phyloP scores from a whole-genome alignment of 2,888 invertebrate species.

The Drosophila aldrichi region DNA sequence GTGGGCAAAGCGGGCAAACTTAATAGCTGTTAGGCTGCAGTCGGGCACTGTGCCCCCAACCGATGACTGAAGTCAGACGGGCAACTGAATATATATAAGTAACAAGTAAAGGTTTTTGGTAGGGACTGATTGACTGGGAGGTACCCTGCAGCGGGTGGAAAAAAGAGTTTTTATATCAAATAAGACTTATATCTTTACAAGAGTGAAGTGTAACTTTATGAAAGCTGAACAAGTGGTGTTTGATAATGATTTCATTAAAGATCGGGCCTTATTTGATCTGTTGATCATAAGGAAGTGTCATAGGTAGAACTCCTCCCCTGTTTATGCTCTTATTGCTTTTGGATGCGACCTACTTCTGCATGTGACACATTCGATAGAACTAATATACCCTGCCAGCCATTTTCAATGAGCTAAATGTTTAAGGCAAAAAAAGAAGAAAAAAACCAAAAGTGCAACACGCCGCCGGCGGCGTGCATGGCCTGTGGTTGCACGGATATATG shows the following conservation, averaged over 20 bases:
- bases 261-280: too few relatives aligned
- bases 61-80: slow-evolving; percentile 9
- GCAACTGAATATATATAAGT: background rate
- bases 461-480: slow-evolving; percentile 64
- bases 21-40: slow-evolving; percentile 67
- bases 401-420: background rate
- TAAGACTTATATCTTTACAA: too few relatives aligned
- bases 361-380: too few relatives aligned
- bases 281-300: too few relatives aligned
- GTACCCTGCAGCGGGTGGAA: background rate
- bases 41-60: slow-evolving; percentile 26
- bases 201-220: too few relatives aligned
- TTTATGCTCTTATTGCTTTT: background rate
- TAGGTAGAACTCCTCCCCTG: background rate
- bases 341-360: background rate
- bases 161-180: too few relatives aligned
- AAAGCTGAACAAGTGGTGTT: too few relatives aligned
- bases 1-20: slow-evolving; percentile 47
- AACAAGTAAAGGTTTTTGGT: background rate
- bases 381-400: background rate
- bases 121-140: background rate
- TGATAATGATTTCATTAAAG: too few relatives aligned
- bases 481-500: slow-evolving; percentile 58
- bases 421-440: background rate
- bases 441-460: slow-evolving; percentile 47